Conservation (phyloP, 2,797 vertebrate species). For the Gymnoscopelus braueri region DNA sequence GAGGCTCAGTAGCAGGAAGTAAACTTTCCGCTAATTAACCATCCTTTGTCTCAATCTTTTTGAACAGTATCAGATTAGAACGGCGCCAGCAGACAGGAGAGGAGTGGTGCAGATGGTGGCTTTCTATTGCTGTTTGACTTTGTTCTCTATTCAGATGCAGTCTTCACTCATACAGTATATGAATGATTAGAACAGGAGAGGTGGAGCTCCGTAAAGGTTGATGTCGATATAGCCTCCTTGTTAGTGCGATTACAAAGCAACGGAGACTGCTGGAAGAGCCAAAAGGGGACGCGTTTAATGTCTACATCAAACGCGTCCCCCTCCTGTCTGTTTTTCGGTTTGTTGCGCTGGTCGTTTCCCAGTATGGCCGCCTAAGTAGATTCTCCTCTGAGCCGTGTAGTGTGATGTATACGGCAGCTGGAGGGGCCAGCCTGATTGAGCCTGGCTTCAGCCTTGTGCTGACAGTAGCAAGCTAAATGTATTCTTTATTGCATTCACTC, state of each 20-base stretch:
- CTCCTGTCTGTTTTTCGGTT: conserved; percentile 17
- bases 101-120: conserved; percentile 3
- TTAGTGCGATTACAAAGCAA: conserved; percentile 34
- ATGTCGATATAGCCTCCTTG: conserved; percentile 7
- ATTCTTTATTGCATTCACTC: conserved; percentile 47
- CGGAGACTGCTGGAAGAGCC: conserved; percentile 9
- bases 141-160: conserved; percentile 3
- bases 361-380: conserved; percentile 17
- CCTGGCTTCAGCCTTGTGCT: conserved; percentile 24
- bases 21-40: conserved; percentile 24
- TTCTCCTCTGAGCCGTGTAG: conserved; percentile 14
- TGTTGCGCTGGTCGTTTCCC: conserved; percentile 11
- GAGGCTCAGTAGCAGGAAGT: conserved; percentile 28
- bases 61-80: conserved; percentile 24
- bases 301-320: conserved; percentile 29
- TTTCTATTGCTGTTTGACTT: conserved; percentile 14
- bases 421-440: conserved; percentile 25
- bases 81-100: conserved; percentile 1
- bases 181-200: conserved; percentile 22
- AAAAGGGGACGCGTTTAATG: conserved; percentile 18
- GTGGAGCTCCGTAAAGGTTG: conserved; percentile 15
- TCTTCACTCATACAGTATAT: conserved; percentile 25
- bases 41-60: conserved; percentile 12
- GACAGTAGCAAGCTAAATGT: conserved; percentile 39
- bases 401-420: conserved; percentile 8